Percentiles rank a stretch among this genome's conserved stretches.
These are phyloP conservation scores for Calliopum simillimum DNA, from an alignment of 2,888 invertebrate species.

Conservation along the genomic window DNA sequence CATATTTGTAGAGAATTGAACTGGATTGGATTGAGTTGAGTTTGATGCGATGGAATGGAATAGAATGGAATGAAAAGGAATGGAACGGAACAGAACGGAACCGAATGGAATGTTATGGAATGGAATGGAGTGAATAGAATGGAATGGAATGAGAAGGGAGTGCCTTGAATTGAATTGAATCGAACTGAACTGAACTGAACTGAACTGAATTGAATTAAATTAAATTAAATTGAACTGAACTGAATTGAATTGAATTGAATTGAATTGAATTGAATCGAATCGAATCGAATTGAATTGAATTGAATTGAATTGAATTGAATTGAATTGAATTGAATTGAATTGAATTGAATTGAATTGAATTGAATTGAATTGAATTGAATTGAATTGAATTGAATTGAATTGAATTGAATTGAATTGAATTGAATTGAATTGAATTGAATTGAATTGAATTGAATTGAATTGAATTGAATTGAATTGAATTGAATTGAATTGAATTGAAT, in stretches of 20 bases:
- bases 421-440: too few species aligned
- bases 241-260: neutral
- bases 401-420: neutral
- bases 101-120: conserved; percentile 27
- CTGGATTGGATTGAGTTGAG: conserved; percentile 33
- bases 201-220: neutral
- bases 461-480: too few species aligned
- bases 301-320: neutral
- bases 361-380: neutral
- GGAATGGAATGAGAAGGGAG: conserved; percentile 15
- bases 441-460: too few species aligned
- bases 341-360: neutral
- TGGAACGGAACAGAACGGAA: conserved; percentile 30
- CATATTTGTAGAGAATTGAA: conserved; percentile 35
- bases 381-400: neutral
- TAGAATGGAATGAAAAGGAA: conserved; percentile 35
- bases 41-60: conserved; percentile 35
- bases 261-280: neutral
- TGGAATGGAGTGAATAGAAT: conserved; percentile 27
- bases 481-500: too few species aligned
- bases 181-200: neutral
- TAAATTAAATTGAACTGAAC: neutral
- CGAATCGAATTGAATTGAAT: neutral
- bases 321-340: neutral
- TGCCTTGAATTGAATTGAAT: neutral